Conservation (phyloP, 2,888 invertebrate species). For the Stenotaenia linearis region DNA sequence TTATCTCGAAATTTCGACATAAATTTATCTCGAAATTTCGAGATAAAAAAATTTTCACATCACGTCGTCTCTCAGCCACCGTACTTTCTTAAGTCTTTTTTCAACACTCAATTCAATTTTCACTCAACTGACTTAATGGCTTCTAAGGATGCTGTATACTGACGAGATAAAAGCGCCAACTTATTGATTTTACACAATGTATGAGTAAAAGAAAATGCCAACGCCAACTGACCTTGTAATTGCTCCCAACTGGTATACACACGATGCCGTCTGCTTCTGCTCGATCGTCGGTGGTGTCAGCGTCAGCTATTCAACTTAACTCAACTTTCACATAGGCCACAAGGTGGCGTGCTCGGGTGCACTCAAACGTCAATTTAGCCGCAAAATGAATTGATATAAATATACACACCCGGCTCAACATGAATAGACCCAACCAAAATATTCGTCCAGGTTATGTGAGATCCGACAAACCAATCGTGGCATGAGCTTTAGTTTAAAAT, state of each 20-base stretch:
- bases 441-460: not conserved
- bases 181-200: conserved; percentile 7
- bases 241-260: conserved; percentile 15
- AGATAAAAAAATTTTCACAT: too few species aligned
- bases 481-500: not conserved
- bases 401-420: not conserved
- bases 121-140: not conserved
- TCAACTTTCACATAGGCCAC: conserved; percentile 10
- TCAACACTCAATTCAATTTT: conserved; percentile 1
- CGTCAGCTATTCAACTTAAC: not conserved
- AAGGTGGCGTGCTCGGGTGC: not conserved
- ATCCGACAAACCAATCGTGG: not conserved
- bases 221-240: conserved; percentile 23
- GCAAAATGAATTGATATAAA: not conserved
- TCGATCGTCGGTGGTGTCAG: not conserved
- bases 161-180: conserved; percentile 19
- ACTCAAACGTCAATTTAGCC: not conserved
- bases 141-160: conserved; percentile 4
- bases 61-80: too few species aligned
- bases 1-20: too few species aligned
- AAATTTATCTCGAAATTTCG: too few species aligned
- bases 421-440: not conserved
- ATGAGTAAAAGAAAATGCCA: conserved; percentile 21
- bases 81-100: too few species aligned
- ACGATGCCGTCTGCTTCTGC: conserved; percentile 14